A percentile compares a stretch with the other conserved stretches of the same genome.
These are phyloP conservation scores for Gadopsis marmoratus DNA, from an alignment of 2,797 vertebrate genomes.

Conservation along the genomic window DNA sequence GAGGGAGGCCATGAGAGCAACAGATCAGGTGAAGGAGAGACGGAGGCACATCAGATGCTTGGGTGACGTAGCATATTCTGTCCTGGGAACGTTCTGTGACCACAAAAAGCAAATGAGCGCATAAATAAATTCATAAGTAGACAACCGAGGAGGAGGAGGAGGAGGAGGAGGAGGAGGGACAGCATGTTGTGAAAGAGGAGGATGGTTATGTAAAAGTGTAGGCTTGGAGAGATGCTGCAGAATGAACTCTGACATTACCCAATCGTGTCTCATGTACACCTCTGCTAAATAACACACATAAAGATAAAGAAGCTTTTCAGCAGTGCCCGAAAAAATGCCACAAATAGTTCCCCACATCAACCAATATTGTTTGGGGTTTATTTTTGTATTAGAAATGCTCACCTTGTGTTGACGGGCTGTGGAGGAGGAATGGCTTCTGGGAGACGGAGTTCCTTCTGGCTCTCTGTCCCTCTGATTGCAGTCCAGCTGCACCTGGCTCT, in stretches of 20 bases:
- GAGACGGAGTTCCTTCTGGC: slow-evolving; percentile 74
- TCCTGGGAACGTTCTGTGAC: slow-evolving; percentile 56
- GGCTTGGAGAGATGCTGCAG: slow-evolving; percentile 41
- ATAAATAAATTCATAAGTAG: slow-evolving; percentile 50
- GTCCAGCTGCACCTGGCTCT: slow-evolving; percentile 90
- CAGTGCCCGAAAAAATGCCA: background rate
- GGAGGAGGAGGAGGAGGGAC: slow-evolving; percentile 21
- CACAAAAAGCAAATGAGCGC: slow-evolving; percentile 49
- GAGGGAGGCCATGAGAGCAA: slow-evolving; percentile 3
- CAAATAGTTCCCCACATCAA: background rate
- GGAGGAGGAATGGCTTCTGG: slow-evolving; percentile 71
- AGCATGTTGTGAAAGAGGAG: slow-evolving; percentile 33
- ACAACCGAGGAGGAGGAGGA: slow-evolving; percentile 19
- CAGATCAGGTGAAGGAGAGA: slow-evolving; percentile 12
- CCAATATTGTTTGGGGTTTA: background rate
- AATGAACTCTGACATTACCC: slow-evolving; percentile 31
- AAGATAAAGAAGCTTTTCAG: background rate
- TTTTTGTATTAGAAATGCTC: slow-evolving; percentile 33
- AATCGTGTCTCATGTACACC: slow-evolving; percentile 37
- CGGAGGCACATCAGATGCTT: slow-evolving; percentile 15
- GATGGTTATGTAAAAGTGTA: slow-evolving; percentile 63
- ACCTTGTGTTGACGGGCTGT: slow-evolving; percentile 71
- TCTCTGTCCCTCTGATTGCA: slow-evolving; percentile 86
- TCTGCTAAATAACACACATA: background rate
- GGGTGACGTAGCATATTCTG: slow-evolving; percentile 30